Evolutionary conservation across 2,888 invertebrate genomes (phyloP).

Genomic region (Adela reaumurella): DNA sequence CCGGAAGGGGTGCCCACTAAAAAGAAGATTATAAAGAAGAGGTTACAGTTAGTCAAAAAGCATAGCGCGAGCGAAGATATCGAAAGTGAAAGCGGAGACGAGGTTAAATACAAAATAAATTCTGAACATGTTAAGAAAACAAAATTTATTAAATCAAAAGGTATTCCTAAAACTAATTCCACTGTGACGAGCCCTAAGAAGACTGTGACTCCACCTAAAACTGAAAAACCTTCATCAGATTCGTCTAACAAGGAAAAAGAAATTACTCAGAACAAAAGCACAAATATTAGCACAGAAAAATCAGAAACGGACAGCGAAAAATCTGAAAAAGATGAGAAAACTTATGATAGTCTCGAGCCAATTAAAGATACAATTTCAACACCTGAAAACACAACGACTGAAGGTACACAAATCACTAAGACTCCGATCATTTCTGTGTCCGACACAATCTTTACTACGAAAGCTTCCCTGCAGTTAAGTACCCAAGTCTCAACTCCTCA

Average conservation of each 20-base stretch:
- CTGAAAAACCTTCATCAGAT: not conserved
- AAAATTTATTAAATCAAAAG: constrained; percentile 31
- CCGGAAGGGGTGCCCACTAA: constrained; percentile 17
- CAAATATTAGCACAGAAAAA: too few species aligned
- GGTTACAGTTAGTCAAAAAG: constrained; percentile 13
- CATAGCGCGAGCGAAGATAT: constrained; percentile 4
- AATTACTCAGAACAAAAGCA: not conserved
- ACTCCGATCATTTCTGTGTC: not conserved
- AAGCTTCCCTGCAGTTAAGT: not conserved
- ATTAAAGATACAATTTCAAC: too few species aligned
- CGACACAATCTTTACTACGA: not conserved
- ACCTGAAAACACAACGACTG: not conserved
- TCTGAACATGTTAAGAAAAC: constrained; percentile 25
- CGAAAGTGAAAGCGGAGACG: constrained; percentile 15
- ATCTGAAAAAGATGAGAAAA: not conserved
- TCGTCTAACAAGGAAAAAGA: constrained; percentile 21
- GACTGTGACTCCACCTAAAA: not conserved
- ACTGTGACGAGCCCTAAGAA: constrained; percentile 9
- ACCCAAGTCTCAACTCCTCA: not conserved
- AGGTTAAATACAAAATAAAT: constrained; percentile 43
- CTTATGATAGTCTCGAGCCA: not conserved
- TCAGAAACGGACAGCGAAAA: not conserved
- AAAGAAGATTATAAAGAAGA: constrained; percentile 2
- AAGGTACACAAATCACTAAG: not conserved
- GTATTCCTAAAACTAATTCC: constrained; percentile 20